Evolutionary conservation across 2,113 vertebrate species (phyloP), one percentile per base, ranked within the genome.

Genomic region (Promerops cafer): DNA sequence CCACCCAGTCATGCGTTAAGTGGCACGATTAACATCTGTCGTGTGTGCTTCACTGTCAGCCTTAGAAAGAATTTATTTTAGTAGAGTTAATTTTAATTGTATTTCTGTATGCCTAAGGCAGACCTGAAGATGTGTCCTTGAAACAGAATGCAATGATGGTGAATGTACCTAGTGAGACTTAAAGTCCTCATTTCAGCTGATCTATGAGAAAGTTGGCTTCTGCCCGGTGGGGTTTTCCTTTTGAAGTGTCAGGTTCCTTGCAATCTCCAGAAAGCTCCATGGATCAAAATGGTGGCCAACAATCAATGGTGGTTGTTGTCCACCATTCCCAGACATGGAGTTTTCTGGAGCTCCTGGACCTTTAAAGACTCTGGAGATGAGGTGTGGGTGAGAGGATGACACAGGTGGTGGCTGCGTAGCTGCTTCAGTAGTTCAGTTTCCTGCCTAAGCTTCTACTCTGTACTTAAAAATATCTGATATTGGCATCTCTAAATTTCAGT

Each of bases 1-100:
- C 75, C 90, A 83, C 50, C 27, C 79, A 93, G 86, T 90, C 83
- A 56, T 79, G 71, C n/a, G 14, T 87, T 88, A 93, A 93, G 79
- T 66, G 57, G 47, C 90, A 92, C 0, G 20, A 70, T 91, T 75
- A 90, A 90, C 90, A 74, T 93, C 78, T 93, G 82, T 88, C 7
- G 2, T 87, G 71, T 66, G 56, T 24, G 18, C 59, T 90, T 93
- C 71, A 45, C 28, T 10, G 4, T 83, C 87, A 92, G 64, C 64
- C 59, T 92, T 77, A 42, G 60, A 86, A 90, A 78, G 44, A 23
- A 59, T 83, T 85, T 86, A 63, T 90, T 96, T 92, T 59, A 71
- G 47, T 44, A 33, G 52, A 57, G 24, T 59, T 90, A 44, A 70
- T 88, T 91, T 87, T 33, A 61, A 83, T 42, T 76, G n/a, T 68